Evolutionary conservation across 1,140 invertebrate species (phyloP), one percentile per base, ranked within the genome.

Genomic region (Papilio dardanus): DNA sequence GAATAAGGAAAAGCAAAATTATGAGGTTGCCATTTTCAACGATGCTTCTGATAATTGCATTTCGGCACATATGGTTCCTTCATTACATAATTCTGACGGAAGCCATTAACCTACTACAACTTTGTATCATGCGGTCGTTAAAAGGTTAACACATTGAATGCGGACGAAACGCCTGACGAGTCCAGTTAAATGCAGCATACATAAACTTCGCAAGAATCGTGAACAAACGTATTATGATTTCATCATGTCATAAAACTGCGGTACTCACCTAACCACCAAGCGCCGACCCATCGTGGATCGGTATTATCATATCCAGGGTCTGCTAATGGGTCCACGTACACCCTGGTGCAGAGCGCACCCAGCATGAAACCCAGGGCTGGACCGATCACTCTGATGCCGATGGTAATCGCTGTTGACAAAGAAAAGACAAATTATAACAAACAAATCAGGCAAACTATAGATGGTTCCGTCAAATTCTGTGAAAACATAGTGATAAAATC

Each of bases 241-340:
- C 35, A 7, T 7, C 10, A 10, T 24, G 31, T 19, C 16, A 10
- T 33, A 35, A 33, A 33, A 19, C 8, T 19, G 6, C 7, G 19
- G 8, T 19, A 94, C 93, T 95, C 93, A 96, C 97, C 97, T 35
- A 98, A 93, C 97, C 97, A 98, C 98, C 97, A 98, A 54, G 97
- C 97, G 24, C 97, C 97, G 28, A 98, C 96, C 97, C 97, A 99
- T 89, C 96, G 95, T 1, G 97, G 97, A 94, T 98, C 97, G n/a
- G 94, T 96, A 40, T 97, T 96, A 75, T 96, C 95, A 77, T 97
- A 97, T 79, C 96, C 95, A 6, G 97, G 96, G 87, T 96, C 95
- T 5, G 94, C 91, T 1, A 96, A 94, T 3, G 98, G 95, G 91
- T 98, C 96, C 24, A 97, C 97, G 86, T 98, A 98, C 68, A 98